Percentiles rank a stretch among this genome's conserved stretches.
Evolutionary conservation across 2,113 vertebrate species (phyloP).

Genomic region (Prunella himalayana): DNA sequence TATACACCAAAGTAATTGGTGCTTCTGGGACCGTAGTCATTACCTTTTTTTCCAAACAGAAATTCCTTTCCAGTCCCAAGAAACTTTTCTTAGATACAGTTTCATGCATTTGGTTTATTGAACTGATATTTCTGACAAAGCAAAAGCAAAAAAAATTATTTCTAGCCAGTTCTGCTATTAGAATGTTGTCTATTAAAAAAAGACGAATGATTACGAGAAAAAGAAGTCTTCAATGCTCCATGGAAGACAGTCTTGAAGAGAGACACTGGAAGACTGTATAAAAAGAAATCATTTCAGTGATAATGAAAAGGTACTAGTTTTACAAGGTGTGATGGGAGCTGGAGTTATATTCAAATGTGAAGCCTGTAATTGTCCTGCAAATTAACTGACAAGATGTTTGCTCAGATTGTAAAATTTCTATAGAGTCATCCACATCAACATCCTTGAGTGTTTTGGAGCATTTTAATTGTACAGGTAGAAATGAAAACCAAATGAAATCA

Average conservation of each 20-base stretch:
- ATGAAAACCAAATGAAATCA: not conserved
- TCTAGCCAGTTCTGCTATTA: not conserved
- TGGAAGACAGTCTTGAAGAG: not conserved
- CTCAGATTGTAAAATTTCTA: not conserved
- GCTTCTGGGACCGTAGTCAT: not conserved
- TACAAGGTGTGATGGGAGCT: not conserved
- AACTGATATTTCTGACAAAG: not conserved
- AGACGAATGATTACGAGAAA: not conserved
- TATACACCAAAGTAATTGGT: not conserved
- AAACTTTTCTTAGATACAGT: not conserved
- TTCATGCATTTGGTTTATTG: not conserved
- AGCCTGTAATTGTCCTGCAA: not conserved
- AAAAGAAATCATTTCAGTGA: not conserved
- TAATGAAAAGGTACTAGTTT: not conserved
- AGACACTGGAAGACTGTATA: not conserved
- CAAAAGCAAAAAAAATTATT: rapidly evolving
- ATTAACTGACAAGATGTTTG: not conserved
- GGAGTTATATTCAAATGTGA: not conserved
- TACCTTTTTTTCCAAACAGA: not conserved
- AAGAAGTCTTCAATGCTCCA: not conserved
- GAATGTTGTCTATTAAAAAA: not conserved
- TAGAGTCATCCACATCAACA: not conserved
- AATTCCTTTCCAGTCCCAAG: not conserved
- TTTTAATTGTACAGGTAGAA: not conserved
- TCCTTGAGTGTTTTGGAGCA: not conserved